Conservation (phyloP, 2,797 vertebrate species). For the Microctenopoma steveboyesi region DNA sequence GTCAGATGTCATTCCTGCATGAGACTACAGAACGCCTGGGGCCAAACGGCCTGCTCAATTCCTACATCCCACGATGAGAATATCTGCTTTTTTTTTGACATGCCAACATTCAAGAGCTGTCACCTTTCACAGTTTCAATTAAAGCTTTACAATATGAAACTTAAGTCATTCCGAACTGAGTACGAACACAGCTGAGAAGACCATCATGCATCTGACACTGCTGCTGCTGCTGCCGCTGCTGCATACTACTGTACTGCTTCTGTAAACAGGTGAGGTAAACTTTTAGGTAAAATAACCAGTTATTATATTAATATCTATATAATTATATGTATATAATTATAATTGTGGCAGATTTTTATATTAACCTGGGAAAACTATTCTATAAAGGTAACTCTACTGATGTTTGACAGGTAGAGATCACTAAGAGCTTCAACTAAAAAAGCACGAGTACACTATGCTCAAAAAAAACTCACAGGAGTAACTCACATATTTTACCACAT, state of each 20-base stretch:
- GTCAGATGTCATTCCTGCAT: conserved; percentile 85
- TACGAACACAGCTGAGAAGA: not conserved
- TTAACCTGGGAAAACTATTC: not conserved
- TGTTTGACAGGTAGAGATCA: not conserved
- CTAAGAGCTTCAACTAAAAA: not conserved
- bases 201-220: not conserved
- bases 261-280: not conserved
- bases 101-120: conserved; percentile 7
- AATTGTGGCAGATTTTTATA: not conserved
- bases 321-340: no score
- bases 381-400: not conserved
- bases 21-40: conserved; percentile 73
- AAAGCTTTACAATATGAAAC: conserved; percentile 7
- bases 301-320: no score
- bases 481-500: not conserved
- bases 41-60: conserved; percentile 79
- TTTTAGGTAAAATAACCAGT: not conserved
- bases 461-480: not conserved
- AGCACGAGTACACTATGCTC: not conserved
- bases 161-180: not conserved
- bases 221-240: no score
- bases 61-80: conserved; percentile 56
- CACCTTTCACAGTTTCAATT: conserved; percentile 1
- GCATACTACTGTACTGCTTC: no score
- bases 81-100: conserved; percentile 39